Evolutionary conservation across 2,113 vertebrate genomes (phyloP).

Genomic region (Phylloscopus trochiloides): DNA sequence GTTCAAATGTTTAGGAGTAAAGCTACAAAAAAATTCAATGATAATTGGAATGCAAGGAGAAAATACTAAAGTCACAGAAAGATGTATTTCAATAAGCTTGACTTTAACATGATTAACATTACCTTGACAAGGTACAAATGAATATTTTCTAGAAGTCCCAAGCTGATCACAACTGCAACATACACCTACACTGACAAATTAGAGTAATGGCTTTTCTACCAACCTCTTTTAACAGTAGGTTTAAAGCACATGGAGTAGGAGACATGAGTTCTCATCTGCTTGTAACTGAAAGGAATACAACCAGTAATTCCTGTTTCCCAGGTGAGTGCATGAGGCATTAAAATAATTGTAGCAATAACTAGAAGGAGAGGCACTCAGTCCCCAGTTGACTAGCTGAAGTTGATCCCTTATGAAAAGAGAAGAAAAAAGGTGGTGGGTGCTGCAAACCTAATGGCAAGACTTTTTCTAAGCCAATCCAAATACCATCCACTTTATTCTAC

Average conservation of each 20-base stretch:
- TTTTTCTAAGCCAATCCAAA: background rate
- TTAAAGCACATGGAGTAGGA: background rate
- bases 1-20: background rate
- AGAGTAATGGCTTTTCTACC: background rate
- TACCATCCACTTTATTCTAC: background rate
- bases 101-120: background rate
- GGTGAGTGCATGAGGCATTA: background rate
- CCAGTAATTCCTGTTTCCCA: background rate
- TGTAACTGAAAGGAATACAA: background rate
- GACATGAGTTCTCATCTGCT: background rate
- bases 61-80: background rate
- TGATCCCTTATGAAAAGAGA: background rate
- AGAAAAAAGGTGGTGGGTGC: background rate
- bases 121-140: background rate
- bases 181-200: background rate
- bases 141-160: background rate
- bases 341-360: background rate
- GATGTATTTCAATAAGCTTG: background rate
- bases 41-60: background rate
- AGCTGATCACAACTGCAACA: background rate
- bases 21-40: background rate
- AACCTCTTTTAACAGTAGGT: background rate
- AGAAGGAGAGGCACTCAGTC: background rate
- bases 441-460: background rate
- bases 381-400: background rate